These are phyloP conservation scores for Caiman crocodilus DNA, from an alignment of 2,797 vertebrate genomes.

Conservation along the genomic window DNA sequence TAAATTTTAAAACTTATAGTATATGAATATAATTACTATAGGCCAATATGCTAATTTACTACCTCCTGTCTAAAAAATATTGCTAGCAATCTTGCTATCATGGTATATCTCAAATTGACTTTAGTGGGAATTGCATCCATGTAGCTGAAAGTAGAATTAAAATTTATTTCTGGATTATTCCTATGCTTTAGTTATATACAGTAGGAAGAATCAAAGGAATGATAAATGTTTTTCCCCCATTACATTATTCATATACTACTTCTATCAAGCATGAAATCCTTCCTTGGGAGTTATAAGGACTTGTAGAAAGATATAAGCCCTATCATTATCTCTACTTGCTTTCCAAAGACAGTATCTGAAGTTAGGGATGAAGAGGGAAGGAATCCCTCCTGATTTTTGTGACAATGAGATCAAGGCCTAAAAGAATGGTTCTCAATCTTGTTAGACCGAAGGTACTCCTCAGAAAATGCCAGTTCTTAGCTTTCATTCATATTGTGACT, in stretches of 20 bases:
- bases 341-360: background rate
- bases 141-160: background rate
- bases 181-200: background rate
- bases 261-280: background rate
- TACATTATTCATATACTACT: background rate
- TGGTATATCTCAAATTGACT: background rate
- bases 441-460: no score
- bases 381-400: background rate
- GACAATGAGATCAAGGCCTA: background rate
- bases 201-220: background rate
- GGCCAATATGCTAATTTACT: background rate
- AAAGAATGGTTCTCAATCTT: background rate
- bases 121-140: background rate
- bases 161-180: background rate
- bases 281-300: background rate
- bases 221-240: background rate
- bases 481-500: no score
- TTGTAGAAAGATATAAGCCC: background rate
- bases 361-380: background rate
- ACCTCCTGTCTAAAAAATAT: background rate
- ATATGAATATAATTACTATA: background rate
- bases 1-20: background rate
- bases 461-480: no score
- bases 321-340: background rate
- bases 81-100: background rate